Percentiles rank a stretch among this genome's conserved stretches.
Conservation (phyloP, 1,140 invertebrate genomes). For the Drosophila pachea region DNA sequence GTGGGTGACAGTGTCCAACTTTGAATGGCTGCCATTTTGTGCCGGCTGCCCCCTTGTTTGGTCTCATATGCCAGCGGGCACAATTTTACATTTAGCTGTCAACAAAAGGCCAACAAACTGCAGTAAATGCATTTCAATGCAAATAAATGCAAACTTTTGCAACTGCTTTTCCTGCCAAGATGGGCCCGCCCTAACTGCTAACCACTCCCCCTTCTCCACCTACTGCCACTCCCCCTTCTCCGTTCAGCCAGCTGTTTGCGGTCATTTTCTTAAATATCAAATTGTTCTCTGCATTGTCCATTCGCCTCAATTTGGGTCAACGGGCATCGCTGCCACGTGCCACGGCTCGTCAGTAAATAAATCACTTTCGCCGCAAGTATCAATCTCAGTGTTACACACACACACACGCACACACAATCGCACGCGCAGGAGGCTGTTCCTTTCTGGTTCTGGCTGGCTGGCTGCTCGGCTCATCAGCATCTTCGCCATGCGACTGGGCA, state of each 20-base stretch:
- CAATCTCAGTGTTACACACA: conserved; percentile 63
- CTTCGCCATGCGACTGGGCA: background rate
- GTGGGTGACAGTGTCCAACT: conserved; percentile 18
- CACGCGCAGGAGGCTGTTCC: conserved; percentile 4
- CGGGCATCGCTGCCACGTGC: conserved; percentile 40
- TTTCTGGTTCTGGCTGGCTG: conserved; percentile 6
- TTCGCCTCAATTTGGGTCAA: conserved; percentile 72
- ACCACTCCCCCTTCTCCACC: background rate
- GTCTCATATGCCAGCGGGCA: conserved; percentile 40
- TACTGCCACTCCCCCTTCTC: background rate
- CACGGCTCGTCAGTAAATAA: conserved; percentile 57
- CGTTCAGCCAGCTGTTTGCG: conserved; percentile 32
- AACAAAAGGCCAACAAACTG: conserved; percentile 44
- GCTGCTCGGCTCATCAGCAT: conserved; percentile 7
- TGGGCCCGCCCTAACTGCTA: background rate
- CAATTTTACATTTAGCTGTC: conserved; percentile 61
- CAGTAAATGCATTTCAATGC: conserved; percentile 58
- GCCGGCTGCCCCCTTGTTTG: conserved; percentile 17
- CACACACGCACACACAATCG: conserved; percentile 12
- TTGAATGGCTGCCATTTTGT: conserved; percentile 30
- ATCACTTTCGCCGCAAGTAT: conserved; percentile 75
- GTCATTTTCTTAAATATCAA: conserved; percentile 66
- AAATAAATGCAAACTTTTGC: conserved; percentile 42
- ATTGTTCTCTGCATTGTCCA: conserved; percentile 70
- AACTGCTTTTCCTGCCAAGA: background rate